A percentile compares a stretch with the other conserved stretches of the same genome.
phyloP scores from a whole-genome alignment of 2,888 invertebrate species.

The Coenonympha glycerion region DNA sequence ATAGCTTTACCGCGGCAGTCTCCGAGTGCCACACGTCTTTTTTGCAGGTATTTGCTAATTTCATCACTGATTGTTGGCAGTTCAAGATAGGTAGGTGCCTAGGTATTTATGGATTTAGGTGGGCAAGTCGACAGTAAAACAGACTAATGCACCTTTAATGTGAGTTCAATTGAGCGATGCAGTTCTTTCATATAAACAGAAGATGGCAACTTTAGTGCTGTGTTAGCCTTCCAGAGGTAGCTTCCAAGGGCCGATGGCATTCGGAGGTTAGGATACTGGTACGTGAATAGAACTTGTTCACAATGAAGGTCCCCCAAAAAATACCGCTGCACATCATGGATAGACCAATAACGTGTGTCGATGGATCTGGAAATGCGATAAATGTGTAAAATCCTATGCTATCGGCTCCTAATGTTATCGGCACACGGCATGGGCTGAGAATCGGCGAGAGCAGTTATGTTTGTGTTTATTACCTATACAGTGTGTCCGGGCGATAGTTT shows the following conservation, averaged over 20 bases:
- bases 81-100: no score
- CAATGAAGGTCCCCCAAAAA: slow-evolving; percentile 52
- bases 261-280: slow-evolving; percentile 56
- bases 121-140: not conserved
- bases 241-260: slow-evolving; percentile 46
- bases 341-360: slow-evolving; percentile 54
- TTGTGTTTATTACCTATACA: no score
- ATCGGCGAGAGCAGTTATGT: no score
- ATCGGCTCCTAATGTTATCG: no score
- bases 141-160: slow-evolving; percentile 45
- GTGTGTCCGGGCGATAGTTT: no score
- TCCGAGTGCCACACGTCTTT: no score
- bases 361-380: slow-evolving; percentile 46
- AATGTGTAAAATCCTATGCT: no score
- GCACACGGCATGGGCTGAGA: no score
- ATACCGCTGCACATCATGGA: slow-evolving; percentile 60
- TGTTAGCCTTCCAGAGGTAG: slow-evolving; percentile 49
- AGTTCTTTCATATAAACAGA: slow-evolving; percentile 46
- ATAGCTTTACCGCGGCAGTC: no score
- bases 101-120: no score
- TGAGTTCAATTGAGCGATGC: slow-evolving; percentile 43
- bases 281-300: slow-evolving; percentile 52
- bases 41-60: no score
- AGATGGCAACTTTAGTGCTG: slow-evolving; percentile 45
- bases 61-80: no score